A percentile compares a stretch with the other conserved stretches of the same genome.
Evolutionary conservation across 2,113 vertebrate species (phyloP).

Genomic region (Phrynosoma platyrhinos): DNA sequence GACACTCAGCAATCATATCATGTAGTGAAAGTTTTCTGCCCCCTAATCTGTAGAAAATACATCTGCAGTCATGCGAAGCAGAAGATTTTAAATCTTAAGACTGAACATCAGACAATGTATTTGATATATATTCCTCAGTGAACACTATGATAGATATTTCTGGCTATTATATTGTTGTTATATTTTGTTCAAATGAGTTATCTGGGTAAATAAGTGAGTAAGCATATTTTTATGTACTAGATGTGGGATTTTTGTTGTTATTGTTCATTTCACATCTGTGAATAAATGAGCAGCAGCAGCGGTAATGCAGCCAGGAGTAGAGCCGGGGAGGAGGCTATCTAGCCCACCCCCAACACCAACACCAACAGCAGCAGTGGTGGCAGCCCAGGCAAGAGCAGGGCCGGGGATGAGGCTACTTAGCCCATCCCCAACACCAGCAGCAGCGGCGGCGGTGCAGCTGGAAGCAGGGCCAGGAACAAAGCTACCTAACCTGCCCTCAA

Average conservation of each 20-base stretch:
- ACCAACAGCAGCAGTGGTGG: too few species aligned
- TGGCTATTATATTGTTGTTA: constrained; percentile 1
- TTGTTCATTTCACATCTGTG: neutral
- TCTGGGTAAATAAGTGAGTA: neutral
- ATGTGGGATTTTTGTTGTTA: too few species aligned
- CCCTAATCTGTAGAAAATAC: neutral
- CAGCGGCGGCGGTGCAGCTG: too few species aligned
- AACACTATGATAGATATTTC: neutral
- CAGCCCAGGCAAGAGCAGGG: too few species aligned
- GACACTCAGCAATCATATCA: neutral
- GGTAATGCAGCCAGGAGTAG: too few species aligned
- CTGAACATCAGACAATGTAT: neutral
- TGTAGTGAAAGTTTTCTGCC: neutral
- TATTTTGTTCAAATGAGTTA: constrained; percentile 13
- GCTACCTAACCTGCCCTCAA: too few species aligned
- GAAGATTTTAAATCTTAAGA: neutral
- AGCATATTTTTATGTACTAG: neutral
- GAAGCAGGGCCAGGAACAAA: too few species aligned
- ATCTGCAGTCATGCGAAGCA: accelerated
- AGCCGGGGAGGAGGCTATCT: too few species aligned
- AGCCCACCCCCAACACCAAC: too few species aligned
- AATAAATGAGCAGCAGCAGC: neutral
- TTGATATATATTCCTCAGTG: constrained; percentile 5
- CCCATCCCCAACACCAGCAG: too few species aligned
- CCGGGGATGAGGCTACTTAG: too few species aligned